Percentiles rank a stretch among this genome's conserved stretches.
These are phyloP conservation scores for Oryzias curvinotus DNA, from an alignment of 2,113 vertebrate species.

Conservation along the genomic window DNA sequence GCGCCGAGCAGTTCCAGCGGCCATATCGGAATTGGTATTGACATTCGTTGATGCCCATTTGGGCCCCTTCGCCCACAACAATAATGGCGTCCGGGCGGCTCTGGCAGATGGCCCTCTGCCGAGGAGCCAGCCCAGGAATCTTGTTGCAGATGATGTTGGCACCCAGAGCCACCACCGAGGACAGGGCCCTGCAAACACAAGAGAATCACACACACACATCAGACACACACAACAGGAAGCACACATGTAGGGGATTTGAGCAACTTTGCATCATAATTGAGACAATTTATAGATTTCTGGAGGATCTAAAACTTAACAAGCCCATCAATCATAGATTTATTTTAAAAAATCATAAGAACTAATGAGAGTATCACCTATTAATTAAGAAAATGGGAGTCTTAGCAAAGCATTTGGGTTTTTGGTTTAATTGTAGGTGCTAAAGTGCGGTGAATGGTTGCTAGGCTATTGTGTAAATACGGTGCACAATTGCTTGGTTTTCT, in stretches of 20 bases:
- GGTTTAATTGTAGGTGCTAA: conserved; percentile 65
- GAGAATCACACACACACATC: conserved; percentile 38
- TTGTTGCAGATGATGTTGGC: conserved; percentile 99
- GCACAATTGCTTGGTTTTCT: conserved; percentile 33
- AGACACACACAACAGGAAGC: conserved; percentile 4
- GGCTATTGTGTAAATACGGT: conserved; percentile 34
- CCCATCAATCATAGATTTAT: too few relatives aligned
- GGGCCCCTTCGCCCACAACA: conserved; percentile 97
- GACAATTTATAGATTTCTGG: too few relatives aligned
- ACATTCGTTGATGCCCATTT: conserved; percentile 99
- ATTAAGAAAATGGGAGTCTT: conserved; percentile 51
- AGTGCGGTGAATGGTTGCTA: conserved; percentile 48
- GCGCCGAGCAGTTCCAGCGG: conserved; percentile 97
- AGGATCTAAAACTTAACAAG: too few relatives aligned
- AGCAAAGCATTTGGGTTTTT: conserved; percentile 51
- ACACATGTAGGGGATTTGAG: conserved; percentile 21
- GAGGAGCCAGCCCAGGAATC: conserved; percentile 96
- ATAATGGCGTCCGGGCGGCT: conserved; percentile 99
- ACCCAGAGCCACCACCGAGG: conserved; percentile 83
- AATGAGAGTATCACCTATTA: conserved; percentile 44
- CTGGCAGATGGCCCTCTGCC: conserved; percentile 98
- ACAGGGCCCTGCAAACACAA: conserved; percentile 65
- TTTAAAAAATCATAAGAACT: conserved; percentile 3
- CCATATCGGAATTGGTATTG: conserved; percentile 98
- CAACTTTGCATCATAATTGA: conserved; percentile 1